Conservation (phyloP, 2,797 vertebrate species). For the Caiman crocodilus region DNA sequence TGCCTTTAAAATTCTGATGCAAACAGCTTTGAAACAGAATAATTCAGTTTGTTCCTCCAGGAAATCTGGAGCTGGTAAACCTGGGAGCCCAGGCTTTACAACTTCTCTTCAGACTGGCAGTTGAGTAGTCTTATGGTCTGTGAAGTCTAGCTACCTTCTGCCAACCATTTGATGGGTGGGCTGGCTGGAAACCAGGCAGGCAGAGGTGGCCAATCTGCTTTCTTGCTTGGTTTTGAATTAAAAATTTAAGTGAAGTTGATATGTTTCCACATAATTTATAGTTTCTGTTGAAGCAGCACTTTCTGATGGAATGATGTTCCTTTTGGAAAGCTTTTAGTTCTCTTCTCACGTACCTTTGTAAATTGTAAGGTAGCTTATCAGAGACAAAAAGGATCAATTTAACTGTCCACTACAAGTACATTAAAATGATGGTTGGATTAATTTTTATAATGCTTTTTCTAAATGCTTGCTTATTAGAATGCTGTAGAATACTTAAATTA, state of each 20-base stretch:
- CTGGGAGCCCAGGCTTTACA: too few relatives aligned
- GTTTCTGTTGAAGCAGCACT: neutral
- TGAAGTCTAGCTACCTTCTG: neutral
- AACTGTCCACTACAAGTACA: too few relatives aligned
- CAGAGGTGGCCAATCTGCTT: neutral
- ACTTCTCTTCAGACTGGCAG: too few relatives aligned
- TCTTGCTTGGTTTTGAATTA: neutral
- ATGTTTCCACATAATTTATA: neutral
- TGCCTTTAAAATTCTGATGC: neutral
- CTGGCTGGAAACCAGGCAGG: conserved; percentile 10
- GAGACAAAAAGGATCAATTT: too few relatives aligned
- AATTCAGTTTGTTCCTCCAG: neutral
- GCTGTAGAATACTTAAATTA: neutral
- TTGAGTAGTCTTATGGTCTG: too few relatives aligned
- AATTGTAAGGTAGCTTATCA: too few relatives aligned
- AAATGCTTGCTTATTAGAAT: conserved; percentile 3
- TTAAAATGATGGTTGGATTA: too few relatives aligned
- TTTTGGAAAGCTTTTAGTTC: too few relatives aligned
- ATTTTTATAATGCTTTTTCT: too few relatives aligned
- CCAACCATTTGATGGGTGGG: neutral
- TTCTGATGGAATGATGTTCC: neutral
- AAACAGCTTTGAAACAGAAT: neutral
- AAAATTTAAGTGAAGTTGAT: neutral
- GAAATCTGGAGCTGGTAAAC: conserved; percentile 19
- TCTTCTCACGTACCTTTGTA: too few relatives aligned